Base-by-base conservation (phyloP, 2,888 invertebrate genomes). In the Microctonus aethiopoides region DNA sequence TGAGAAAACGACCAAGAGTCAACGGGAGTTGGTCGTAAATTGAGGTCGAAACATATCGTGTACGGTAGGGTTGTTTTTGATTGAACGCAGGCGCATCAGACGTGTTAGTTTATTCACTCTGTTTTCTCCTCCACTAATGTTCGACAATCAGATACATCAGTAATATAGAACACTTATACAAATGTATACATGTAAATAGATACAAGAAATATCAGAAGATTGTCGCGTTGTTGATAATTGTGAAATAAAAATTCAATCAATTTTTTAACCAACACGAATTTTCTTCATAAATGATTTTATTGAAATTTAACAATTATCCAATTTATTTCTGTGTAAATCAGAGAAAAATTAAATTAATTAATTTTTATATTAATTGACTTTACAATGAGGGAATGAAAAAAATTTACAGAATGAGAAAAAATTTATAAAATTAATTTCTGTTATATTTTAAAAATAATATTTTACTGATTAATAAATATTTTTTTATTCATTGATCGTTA, bases 21-120 rank as follows among this genome's bases (percentile, higher is more conserved):
- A 74, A 71, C 73, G 74, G 34, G 67, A 66, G 70, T 61, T 73
- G 74, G 46, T 75, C 73, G 74, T 78, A 78, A 80, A 80, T 80
- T 79, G 77, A 80, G 80, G 78, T 79, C 78, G 76, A 51, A 64
- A 60, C 16, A 36, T 69, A 51, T 69, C 64, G 51, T 46, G 46
- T 20, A 69, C 56, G 63, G 57, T 63, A 32, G 62, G 61, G 39
- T 68, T 63, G 68, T 57, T 68, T 63, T 68, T 63, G 63, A 57
- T 63, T 46, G 54, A 57, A 62, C 68, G 63, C 68, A 63, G 46
- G 68, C 68, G 63, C 63, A 46, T 16, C 16, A 16, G 16, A 7
- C n/a, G 46, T n/a, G n/a, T n/a, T n/a, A n/a, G n/a, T n/a, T n/a
- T n/a, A 46, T 16, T 16, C 46, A 46, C 20, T 46, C 46, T 16